Conservation (phyloP, 2,797 vertebrate genomes). For the Champsocephalus gunnari region DNA sequence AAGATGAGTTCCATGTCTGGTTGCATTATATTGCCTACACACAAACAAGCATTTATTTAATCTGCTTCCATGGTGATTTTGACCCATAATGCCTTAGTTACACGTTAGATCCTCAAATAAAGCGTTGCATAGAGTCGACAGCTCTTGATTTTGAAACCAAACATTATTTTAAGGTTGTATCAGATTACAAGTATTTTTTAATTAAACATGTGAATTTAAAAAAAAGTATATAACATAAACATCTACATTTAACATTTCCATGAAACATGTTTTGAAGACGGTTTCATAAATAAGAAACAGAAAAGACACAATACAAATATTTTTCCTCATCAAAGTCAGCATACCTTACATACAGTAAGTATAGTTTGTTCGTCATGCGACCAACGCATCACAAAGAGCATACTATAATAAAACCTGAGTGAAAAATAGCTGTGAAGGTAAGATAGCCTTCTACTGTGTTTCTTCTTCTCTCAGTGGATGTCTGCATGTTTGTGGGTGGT, state of each 20-base stretch:
- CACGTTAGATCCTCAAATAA: no score
- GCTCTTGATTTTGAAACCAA: no score
- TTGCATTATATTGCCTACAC: background rate
- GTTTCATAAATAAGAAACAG: no score
- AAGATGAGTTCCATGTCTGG: conserved; percentile 2
- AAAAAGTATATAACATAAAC: no score
- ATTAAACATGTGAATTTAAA: no score
- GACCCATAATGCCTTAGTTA: no score
- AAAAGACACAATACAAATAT: background rate
- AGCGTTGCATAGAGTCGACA: no score
- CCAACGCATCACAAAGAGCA: background rate
- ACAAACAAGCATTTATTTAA: no score
- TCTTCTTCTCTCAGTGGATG: background rate
- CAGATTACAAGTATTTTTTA: no score
- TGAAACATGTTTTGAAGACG: no score
- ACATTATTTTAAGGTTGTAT: no score
- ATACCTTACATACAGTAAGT: background rate
- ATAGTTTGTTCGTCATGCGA: background rate
- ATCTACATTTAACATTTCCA: no score
- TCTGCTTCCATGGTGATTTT: background rate
- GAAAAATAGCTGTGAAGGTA: background rate
- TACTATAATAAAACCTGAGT: background rate
- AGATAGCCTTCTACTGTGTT: background rate
- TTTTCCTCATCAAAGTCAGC: background rate
- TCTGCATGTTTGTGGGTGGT: conserved; percentile 21